Percentiles rank a stretch among this genome's conserved stretches.
Conservation (phyloP, 2,888 invertebrate species). For the Pristionchus japonicus region DNA sequence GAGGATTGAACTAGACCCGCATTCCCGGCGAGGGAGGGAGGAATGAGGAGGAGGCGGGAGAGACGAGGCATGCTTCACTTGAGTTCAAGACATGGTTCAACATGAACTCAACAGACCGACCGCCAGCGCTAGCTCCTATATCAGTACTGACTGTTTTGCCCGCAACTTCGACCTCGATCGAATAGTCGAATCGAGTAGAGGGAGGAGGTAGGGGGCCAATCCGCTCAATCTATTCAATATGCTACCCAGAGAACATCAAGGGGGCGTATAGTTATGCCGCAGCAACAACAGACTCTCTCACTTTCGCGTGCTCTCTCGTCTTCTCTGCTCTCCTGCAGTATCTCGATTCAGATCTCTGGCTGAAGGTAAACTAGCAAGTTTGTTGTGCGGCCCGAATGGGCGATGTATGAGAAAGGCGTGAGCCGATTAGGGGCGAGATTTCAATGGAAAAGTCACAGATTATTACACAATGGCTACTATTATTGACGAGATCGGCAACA, state of each 20-base stretch:
- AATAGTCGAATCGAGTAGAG: background rate
- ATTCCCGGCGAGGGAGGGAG: too few relatives aligned
- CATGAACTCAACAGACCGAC: background rate
- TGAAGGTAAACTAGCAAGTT: background rate
- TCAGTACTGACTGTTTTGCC: background rate
- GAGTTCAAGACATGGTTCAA: background rate
- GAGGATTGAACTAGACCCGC: too few relatives aligned
- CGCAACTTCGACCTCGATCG: background rate
- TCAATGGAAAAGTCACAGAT: background rate
- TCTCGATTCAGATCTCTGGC: background rate
- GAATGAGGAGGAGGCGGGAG: too few relatives aligned
- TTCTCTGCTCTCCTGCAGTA: background rate
- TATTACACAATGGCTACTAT: background rate
- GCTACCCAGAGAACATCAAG: slow-evolving; percentile 13
- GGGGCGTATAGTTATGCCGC: background rate
- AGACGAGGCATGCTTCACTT: too few relatives aligned
- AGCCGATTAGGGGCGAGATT: background rate
- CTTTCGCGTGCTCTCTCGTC: background rate
- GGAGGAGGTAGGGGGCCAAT: background rate
- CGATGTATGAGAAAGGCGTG: background rate
- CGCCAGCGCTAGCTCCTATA: too few relatives aligned
- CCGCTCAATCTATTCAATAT: slow-evolving; percentile 2
- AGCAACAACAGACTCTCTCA: background rate
- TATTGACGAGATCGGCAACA: background rate
- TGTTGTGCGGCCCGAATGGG: background rate